Percentiles rank a stretch among this genome's conserved stretches.
phyloP scores from a whole-genome alignment of 2,888 invertebrate species.

The Ommatoiulus sabulosus region DNA sequence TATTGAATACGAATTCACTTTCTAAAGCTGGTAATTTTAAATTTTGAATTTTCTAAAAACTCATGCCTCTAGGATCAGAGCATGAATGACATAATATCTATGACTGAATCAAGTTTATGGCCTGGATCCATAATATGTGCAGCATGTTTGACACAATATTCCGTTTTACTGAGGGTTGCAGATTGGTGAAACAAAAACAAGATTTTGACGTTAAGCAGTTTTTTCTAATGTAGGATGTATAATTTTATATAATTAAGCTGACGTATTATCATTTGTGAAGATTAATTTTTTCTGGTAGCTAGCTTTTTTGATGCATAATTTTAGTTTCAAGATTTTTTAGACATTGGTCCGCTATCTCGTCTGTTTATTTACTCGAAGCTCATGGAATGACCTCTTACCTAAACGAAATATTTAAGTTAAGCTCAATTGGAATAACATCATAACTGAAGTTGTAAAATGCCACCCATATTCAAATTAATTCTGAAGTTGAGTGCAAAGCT shows the following conservation, averaged over 20 bases:
- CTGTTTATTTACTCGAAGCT: slow-evolving; percentile 25
- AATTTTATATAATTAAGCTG: slow-evolving; percentile 14
- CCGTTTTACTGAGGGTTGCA: neutral
- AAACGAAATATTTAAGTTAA: slow-evolving; percentile 25
- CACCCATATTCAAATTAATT: neutral
- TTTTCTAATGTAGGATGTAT: neutral
- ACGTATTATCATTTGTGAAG: slow-evolving; percentile 35
- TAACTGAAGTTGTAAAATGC: neutral
- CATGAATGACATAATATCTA: neutral
- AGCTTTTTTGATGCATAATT: slow-evolving; percentile 52
- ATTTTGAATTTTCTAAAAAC: neutral
- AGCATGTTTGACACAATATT: neutral
- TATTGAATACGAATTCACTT: too few species aligned
- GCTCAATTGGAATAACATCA: slow-evolving; percentile 39
- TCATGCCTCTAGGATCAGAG: neutral
- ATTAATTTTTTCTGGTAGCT: slow-evolving; percentile 19
- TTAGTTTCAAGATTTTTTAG: slow-evolving; percentile 28
- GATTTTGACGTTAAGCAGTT: neutral
- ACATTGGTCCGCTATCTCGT: neutral
- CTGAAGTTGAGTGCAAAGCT: slow-evolving; percentile 1
- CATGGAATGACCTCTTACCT: neutral
- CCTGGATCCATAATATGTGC: neutral
- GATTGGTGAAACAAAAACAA: neutral
- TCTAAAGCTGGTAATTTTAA: neutral
- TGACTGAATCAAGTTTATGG: neutral